These are phyloP conservation scores for Synanceia verrucosa DNA, from an alignment of 2,797 vertebrate genomes.

Conservation along the genomic window DNA sequence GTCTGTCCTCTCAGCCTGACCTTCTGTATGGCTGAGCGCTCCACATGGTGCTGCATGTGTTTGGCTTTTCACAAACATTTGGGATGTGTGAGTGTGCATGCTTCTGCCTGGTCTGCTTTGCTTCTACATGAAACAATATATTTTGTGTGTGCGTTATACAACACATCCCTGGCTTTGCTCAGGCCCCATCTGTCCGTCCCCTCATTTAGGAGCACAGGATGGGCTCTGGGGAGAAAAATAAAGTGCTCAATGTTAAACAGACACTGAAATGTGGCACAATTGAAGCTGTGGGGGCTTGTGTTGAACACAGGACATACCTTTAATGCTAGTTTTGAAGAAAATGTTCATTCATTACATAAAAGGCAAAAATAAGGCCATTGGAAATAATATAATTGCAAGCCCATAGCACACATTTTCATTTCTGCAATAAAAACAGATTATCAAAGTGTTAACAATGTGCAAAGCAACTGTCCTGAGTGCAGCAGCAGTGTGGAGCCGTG, in stretches of 20 bases:
- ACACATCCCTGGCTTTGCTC: constrained; percentile 26
- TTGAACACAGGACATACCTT: neutral
- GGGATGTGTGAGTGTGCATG: neutral
- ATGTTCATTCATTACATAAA: neutral
- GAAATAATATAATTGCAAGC: neutral
- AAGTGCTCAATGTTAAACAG: constrained; percentile 19
- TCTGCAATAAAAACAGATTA: neutral
- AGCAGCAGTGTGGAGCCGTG: constrained; percentile 11
- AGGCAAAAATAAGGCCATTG: neutral
- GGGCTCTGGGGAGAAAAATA: constrained; percentile 38
- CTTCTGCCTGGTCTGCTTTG: neutral
- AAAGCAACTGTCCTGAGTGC: neutral
- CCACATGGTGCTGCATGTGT: neutral
- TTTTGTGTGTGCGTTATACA: constrained; percentile 7
- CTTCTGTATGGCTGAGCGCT: constrained; percentile 59
- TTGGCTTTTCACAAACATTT: constrained; percentile 23
- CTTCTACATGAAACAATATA: neutral
- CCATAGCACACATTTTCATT: neutral
- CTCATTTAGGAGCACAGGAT: constrained; percentile 35
- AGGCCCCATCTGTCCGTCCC: constrained; percentile 52
- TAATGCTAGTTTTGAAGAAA: neutral
- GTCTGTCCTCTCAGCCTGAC: constrained; percentile 60
- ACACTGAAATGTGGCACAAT: constrained; percentile 33
- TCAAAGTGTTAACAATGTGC: neutral
- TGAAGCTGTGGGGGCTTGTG: constrained; percentile 19